These are phyloP conservation scores for Idaea straminata DNA, from an alignment of 2,888 invertebrate genomes.

Conservation along the genomic window DNA sequence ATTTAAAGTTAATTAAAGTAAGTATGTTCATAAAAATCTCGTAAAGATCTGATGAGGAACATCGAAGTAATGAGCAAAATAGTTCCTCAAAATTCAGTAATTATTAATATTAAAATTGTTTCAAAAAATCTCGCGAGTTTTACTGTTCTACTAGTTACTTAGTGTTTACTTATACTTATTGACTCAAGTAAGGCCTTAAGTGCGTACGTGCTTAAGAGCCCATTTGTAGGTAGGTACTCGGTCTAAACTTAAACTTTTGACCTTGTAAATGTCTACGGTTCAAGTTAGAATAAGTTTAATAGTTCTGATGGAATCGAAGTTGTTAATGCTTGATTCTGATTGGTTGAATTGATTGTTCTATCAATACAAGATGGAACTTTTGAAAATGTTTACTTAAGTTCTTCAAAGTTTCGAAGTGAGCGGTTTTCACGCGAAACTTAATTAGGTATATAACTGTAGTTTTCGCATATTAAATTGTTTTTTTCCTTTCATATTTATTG, in stretches of 20 bases:
- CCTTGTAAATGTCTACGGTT: neutral
- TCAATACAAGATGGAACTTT: neutral
- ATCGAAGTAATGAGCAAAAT: no score
- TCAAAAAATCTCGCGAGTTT: no score
- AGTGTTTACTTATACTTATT: neutral
- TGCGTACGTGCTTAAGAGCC: neutral
- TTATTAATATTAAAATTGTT: no score
- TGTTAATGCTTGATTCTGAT: neutral
- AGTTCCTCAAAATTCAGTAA: no score
- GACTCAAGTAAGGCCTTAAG: neutral
- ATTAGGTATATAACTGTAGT: no score
- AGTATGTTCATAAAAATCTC: no score
- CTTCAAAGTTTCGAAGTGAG: no score
- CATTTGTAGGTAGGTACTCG: neutral
- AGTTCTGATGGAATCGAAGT: conserved; percentile 1
- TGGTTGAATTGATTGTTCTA: conserved; percentile 1
- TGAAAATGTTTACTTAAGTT: neutral
- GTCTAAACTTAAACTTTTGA: neutral
- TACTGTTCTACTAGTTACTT: neutral
- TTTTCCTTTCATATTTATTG: no score
- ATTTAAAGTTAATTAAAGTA: no score
- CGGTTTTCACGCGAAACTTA: no score
- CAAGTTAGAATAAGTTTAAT: neutral
- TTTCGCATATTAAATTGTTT: no score
- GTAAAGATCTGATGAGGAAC: no score